Percentiles rank a stretch among this genome's conserved stretches.
Conservation (phyloP, 1,140 invertebrate genomes). For the Ceratoteleas bidentatus region DNA sequence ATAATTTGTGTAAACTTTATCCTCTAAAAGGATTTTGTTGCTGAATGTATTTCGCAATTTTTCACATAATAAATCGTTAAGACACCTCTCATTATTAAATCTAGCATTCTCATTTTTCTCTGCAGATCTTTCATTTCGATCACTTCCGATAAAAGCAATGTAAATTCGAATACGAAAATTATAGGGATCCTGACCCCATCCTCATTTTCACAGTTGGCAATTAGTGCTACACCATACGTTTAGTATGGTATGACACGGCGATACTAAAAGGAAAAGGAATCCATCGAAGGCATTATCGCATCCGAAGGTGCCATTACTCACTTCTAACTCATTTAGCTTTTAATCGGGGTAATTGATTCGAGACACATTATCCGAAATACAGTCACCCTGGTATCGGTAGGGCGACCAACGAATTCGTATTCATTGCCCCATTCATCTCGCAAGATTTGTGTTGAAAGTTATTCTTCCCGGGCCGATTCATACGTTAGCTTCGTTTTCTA, state of each 20-base stretch:
- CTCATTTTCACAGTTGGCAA: conserved; percentile 51
- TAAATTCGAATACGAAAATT: conserved; percentile 56
- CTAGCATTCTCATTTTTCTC: conserved; percentile 16
- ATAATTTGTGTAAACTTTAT: too few relatives aligned
- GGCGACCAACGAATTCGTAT: conserved; percentile 62
- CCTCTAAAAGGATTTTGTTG: too few relatives aligned
- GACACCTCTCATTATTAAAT: too few relatives aligned
- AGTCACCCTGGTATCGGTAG: conserved; percentile 36
- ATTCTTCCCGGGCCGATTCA: conserved; percentile 48
- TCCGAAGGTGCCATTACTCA: conserved; percentile 56
- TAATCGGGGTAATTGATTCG: conserved; percentile 68
- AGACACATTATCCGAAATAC: conserved; percentile 67
- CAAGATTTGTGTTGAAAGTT: conserved; percentile 67
- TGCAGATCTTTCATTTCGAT: conserved; percentile 46
- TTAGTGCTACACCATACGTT: conserved; percentile 50
- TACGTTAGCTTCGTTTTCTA: conserved; percentile 6
- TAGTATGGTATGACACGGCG: conserved; percentile 32
- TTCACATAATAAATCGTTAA: too few relatives aligned
- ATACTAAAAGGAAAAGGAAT: conserved; percentile 59
- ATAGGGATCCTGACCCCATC: conserved; percentile 45
- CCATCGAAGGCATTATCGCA: conserved; percentile 37
- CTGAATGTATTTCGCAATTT: too few relatives aligned
- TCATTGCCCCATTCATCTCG: conserved; percentile 70
- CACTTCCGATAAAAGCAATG: conserved; percentile 64
- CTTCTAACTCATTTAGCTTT: conserved; percentile 68